phyloP scores from a whole-genome alignment of 2,888 invertebrate genomes.

The Harpalus rufipes region DNA sequence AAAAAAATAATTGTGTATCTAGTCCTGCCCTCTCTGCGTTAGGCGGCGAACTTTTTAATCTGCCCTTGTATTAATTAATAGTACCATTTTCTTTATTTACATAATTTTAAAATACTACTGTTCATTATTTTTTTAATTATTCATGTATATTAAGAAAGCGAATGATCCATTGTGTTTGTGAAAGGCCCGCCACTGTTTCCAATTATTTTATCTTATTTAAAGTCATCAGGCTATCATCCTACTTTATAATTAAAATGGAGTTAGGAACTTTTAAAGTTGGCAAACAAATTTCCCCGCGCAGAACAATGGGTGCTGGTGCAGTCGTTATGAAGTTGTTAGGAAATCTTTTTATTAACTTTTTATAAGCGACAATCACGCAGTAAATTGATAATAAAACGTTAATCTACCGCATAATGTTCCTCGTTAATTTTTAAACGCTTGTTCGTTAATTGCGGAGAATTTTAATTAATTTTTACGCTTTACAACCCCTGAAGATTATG shows the following conservation, averaged over 20 bases:
- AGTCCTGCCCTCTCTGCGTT: too few relatives aligned
- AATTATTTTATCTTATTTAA: slow-evolving; percentile 56
- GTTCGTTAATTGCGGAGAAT: slow-evolving; percentile 54
- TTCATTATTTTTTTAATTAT: too few relatives aligned
- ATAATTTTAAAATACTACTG: too few relatives aligned
- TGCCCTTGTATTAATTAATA: too few relatives aligned
- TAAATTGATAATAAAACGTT: slow-evolving; percentile 57
- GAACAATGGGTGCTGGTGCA: slow-evolving; percentile 41
- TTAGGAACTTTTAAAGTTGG: slow-evolving; percentile 46
- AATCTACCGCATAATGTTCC: slow-evolving; percentile 52
- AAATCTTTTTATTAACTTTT: slow-evolving; percentile 50
- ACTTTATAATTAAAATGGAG: slow-evolving; percentile 63
- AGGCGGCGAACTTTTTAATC: too few relatives aligned
- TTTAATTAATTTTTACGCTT: slow-evolving; percentile 61
- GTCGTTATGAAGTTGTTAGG: slow-evolving; percentile 33
- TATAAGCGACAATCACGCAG: slow-evolving; percentile 51
- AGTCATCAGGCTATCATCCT: slow-evolving; percentile 46
- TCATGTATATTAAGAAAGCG: not conserved
- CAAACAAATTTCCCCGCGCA: slow-evolving; percentile 45
- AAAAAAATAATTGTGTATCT: too few relatives aligned
- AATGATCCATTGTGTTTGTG: not conserved
- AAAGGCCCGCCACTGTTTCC: not conserved
- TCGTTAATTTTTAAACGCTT: slow-evolving; percentile 57
- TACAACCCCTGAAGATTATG: slow-evolving; percentile 44
- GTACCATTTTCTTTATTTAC: too few relatives aligned